Conservation (phyloP, 2,113 vertebrate genomes). For the Meles meles region DNA sequence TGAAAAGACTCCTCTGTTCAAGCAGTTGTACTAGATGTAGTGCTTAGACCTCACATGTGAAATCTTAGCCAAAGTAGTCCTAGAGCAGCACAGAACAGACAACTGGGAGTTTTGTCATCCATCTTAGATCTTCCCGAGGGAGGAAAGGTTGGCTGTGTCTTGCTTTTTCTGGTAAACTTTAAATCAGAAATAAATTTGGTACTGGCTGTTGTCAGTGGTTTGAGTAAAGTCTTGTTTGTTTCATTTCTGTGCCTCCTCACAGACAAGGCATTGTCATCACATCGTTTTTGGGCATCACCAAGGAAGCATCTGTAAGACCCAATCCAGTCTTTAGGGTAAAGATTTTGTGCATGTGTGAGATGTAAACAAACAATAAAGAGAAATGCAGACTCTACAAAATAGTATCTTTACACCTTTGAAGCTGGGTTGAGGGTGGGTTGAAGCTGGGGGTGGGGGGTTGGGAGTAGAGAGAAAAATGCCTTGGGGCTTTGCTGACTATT, state of each 20-base stretch:
- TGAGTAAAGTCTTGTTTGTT: not conserved
- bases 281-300: not conserved
- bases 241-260: not conserved
- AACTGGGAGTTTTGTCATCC: not conserved
- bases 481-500: not conserved
- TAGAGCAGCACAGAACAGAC: not conserved
- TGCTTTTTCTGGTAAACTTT: not conserved
- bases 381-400: not conserved
- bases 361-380: not conserved
- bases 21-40: not conserved
- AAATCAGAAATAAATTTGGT: not conserved
- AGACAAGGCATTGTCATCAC: not conserved
- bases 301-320: not conserved
- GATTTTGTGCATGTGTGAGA: not conserved
- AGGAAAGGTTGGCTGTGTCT: not conserved
- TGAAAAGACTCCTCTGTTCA: not conserved
- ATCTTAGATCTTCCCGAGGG: not conserved
- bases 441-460: not conserved
- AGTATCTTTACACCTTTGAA: not conserved
- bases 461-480: not conserved
- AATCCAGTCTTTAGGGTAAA: not conserved
- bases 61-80: not conserved
- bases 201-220: not conserved
- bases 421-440: not conserved
- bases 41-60: not conserved